These are phyloP conservation scores for Callosobruchus maculatus DNA, from an alignment of 2,888 invertebrate species.

Conservation along the genomic window DNA sequence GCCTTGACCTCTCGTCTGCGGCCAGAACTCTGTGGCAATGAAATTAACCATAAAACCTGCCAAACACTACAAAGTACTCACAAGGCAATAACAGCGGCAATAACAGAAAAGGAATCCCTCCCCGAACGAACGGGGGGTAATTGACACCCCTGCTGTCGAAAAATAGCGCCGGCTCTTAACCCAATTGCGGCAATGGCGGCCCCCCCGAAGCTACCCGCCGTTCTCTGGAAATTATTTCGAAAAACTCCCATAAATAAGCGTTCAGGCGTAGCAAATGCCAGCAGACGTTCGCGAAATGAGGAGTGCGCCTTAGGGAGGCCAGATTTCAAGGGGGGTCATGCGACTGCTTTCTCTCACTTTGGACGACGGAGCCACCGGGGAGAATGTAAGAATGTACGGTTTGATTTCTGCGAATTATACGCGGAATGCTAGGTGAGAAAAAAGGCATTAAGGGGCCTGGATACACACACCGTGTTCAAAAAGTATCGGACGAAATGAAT, in stretches of 20 bases:
- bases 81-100: neutral
- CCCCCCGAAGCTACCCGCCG: neutral
- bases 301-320: neutral
- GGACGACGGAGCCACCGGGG: neutral
- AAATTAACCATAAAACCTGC: neutral
- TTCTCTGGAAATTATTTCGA: neutral
- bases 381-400: neutral
- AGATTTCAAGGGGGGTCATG: neutral
- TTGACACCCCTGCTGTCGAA: neutral
- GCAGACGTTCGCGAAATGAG: neutral
- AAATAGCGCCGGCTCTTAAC: neutral
- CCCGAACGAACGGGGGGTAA: neutral
- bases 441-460: too few relatives aligned
- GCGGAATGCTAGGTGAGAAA: too few relatives aligned
- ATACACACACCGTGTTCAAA: too few relatives aligned
- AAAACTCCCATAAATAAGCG: slow-evolving; percentile 1
- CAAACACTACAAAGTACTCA: neutral
- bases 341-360: neutral
- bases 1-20: too few relatives aligned
- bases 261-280: slow-evolving; percentile 1
- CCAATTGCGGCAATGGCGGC: neutral
- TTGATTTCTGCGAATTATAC: too few relatives aligned
- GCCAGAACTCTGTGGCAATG: too few relatives aligned
- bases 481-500: too few relatives aligned
- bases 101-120: neutral